Conservation (phyloP, 2,797 vertebrate genomes). For the Sebastes steindachneri region DNA sequence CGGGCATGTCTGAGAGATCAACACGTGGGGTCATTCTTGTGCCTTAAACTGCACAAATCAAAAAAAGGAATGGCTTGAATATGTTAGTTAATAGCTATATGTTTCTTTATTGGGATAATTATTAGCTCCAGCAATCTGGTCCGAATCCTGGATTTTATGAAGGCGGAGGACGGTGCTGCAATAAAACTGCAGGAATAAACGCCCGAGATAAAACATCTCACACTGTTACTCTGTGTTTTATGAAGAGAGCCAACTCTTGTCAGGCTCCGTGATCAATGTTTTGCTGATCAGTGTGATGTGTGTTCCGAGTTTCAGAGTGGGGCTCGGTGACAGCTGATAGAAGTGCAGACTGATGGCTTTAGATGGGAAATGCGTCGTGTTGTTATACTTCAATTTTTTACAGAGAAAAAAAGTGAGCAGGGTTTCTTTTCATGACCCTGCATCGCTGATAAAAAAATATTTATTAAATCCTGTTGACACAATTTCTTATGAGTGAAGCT, state of each 20-base stretch:
- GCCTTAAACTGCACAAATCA: not conserved
- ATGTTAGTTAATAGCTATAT: not conserved
- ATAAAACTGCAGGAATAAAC: not conserved
- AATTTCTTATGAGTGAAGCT: not conserved
- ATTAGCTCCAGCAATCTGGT: not conserved
- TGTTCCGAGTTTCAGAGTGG: not conserved
- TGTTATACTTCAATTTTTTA: not conserved
- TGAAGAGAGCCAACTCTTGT: not conserved
- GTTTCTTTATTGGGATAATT: too few species aligned
- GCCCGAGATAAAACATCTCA: not conserved
- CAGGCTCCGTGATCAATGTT: not conserved
- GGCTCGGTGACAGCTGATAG: not conserved
- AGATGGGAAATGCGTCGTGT: not conserved
- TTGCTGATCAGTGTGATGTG: not conserved
- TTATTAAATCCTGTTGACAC: not conserved
- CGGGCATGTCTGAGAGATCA: not conserved
- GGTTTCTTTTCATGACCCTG: not conserved
- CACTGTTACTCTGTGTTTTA: not conserved
- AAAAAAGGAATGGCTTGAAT: not conserved
- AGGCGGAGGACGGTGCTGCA: not conserved
- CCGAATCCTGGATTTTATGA: not conserved
- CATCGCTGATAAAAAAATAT: not conserved
- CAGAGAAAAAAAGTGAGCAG: not conserved
- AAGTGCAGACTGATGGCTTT: not conserved
- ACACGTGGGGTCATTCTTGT: not conserved